These are phyloP conservation scores for Drosophila persimilis DNA, from an alignment of 1,140 invertebrate genomes.

Conservation along the genomic window DNA sequence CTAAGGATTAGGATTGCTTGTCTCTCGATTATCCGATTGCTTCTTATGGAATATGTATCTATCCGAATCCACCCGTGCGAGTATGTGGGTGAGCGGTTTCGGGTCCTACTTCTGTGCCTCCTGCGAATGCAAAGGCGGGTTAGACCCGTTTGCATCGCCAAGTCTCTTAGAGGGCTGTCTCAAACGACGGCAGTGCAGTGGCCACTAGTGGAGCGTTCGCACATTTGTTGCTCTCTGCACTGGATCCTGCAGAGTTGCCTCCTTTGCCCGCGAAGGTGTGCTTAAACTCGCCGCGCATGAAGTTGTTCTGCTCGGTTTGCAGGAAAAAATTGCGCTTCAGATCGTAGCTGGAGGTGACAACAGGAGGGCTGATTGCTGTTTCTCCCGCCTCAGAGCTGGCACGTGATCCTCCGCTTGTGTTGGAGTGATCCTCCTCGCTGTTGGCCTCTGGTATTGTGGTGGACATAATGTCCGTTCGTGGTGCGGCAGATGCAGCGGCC, in stretches of 20 bases:
- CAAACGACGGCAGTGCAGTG: slow-evolving; percentile 67
- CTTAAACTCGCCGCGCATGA: slow-evolving; percentile 81
- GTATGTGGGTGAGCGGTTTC: too few relatives aligned
- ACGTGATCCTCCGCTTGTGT: slow-evolving; percentile 60
- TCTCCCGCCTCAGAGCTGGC: slow-evolving; percentile 48
- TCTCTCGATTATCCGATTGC: slow-evolving; percentile 46
- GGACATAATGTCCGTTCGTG: slow-evolving; percentile 91
- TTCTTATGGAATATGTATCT: slow-evolving; percentile 65
- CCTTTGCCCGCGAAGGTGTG: slow-evolving; percentile 52
- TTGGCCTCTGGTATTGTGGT: slow-evolving; percentile 93
- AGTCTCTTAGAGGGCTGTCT: slow-evolving; percentile 69
- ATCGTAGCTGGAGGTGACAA: slow-evolving; percentile 56
- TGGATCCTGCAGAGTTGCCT: slow-evolving; percentile 1
- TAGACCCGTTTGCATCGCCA: slow-evolving; percentile 51
- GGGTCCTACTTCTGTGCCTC: background rate
- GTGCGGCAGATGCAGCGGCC: slow-evolving; percentile 88
- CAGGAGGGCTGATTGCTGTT: slow-evolving; percentile 3
- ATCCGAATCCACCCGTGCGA: too few relatives aligned
- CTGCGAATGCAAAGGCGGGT: slow-evolving; percentile 38
- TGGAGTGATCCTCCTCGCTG: slow-evolving; percentile 87
- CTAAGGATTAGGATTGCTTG: slow-evolving; percentile 60
- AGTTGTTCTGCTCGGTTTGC: slow-evolving; percentile 83
- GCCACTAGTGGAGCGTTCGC: slow-evolving; percentile 42
- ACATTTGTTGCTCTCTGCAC: slow-evolving; percentile 54
- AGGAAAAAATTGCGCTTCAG: slow-evolving; percentile 82